These are phyloP conservation scores for Corbicula japonica DNA, from an alignment of 2,888 invertebrate species.

Conservation along the genomic window DNA sequence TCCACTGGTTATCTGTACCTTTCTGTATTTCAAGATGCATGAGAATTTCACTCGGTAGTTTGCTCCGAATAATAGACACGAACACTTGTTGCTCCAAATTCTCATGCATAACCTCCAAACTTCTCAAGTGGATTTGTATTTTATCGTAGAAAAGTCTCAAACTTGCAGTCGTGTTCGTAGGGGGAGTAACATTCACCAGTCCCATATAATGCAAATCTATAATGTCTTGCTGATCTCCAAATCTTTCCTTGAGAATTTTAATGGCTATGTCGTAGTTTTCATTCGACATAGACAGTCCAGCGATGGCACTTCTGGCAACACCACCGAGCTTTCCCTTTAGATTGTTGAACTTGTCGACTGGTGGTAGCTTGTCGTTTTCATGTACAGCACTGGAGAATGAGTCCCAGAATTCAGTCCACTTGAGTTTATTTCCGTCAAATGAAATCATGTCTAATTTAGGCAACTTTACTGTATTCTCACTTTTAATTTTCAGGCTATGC, in stretches of 20 bases:
- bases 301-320: slow-evolving; percentile 32
- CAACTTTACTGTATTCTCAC: slow-evolving; percentile 35
- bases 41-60: slow-evolving; percentile 23
- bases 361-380: slow-evolving; percentile 21
- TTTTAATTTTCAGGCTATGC: too few species aligned
- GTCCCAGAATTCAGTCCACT: slow-evolving; percentile 48
- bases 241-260: slow-evolving; percentile 26
- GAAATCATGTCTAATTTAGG: slow-evolving; percentile 31
- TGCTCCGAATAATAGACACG: slow-evolving; percentile 27
- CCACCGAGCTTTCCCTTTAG: slow-evolving; percentile 38
- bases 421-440: slow-evolving; percentile 30
- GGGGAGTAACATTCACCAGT: slow-evolving; percentile 18
- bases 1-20: slow-evolving; percentile 13
- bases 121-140: slow-evolving; percentile 20
- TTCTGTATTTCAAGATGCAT: slow-evolving; percentile 26
- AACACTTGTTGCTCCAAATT: slow-evolving; percentile 22
- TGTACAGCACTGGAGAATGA: slow-evolving; percentile 35
- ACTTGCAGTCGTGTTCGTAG: slow-evolving; percentile 19
- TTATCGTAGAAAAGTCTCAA: slow-evolving; percentile 25
- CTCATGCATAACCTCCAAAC: slow-evolving; percentile 20
- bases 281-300: slow-evolving; percentile 37
- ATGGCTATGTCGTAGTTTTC: slow-evolving; percentile 43
- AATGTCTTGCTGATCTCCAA: slow-evolving; percentile 36
- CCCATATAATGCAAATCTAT: slow-evolving; percentile 30
- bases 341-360: slow-evolving; percentile 35